A percentile compares a stretch with the other conserved stretches of the same genome.
phyloP scores from a whole-genome alignment of 2,888 invertebrate species.

The Rosalia funebris region DNA sequence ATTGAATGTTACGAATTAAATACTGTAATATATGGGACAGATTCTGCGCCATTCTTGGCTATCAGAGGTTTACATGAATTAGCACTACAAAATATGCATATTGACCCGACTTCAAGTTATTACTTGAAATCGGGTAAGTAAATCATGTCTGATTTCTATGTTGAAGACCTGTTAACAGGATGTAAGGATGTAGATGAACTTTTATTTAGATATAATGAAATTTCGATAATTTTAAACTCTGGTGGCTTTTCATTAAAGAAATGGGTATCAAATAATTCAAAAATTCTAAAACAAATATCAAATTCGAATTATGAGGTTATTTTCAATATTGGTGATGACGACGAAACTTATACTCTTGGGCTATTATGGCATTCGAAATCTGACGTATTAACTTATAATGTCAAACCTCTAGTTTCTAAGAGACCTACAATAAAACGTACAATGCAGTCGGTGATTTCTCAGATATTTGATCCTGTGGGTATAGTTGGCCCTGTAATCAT shows the following conservation, averaged over 20 bases:
- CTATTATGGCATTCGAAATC: slow-evolving; percentile 12
- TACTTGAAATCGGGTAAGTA: too few relatives aligned
- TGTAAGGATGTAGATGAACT: not conserved
- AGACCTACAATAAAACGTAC: too few relatives aligned
- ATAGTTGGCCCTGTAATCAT: too few relatives aligned
- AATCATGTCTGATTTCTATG: slow-evolving; percentile 1
- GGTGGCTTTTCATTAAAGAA: not conserved
- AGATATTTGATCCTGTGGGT: too few relatives aligned
- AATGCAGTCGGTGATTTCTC: too few relatives aligned
- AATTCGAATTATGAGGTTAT: not conserved
- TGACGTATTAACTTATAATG: slow-evolving; percentile 7
- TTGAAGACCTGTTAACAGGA: slow-evolving; percentile 4
- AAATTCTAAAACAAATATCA: not conserved
- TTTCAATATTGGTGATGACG: slow-evolving; percentile 6
- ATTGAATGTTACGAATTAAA: not conserved
- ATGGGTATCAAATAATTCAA: not conserved
- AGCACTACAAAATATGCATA: not conserved
- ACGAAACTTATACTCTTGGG: slow-evolving; percentile 6
- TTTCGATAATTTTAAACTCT: not conserved
- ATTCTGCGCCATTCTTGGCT: not conserved
- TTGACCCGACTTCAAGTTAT: not conserved
- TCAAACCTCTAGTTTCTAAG: too few relatives aligned
- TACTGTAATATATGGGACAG: not conserved
- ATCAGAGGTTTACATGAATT: not conserved
- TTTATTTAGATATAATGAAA: not conserved